Base-by-base conservation (phyloP, 2,797 vertebrate genomes). In the Epinephelus coioides region DNA sequence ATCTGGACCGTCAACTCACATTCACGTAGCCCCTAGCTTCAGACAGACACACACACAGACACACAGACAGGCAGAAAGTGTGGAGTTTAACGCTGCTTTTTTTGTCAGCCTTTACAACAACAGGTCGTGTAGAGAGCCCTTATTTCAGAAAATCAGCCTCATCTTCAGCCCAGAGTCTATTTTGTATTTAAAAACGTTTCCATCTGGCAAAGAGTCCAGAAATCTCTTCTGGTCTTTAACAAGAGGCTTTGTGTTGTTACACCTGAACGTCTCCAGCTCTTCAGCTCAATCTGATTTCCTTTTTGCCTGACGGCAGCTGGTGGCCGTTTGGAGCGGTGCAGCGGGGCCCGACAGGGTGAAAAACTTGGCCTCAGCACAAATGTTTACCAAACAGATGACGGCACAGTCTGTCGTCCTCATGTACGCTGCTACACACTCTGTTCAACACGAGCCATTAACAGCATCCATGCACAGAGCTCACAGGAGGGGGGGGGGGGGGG, bases 341-440 rank as follows among this genome's bases (percentile, higher is more conserved):
- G 84, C 79, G 91, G 86, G 84, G 90, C 90, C 59, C 64, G 89
- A 84, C 40, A 51, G 59, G 59, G 54, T 70, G 77, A 80, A 84
- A 87, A 86, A 62, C 71, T 47, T 76, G 70, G 69, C 73, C 73
- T 87, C 72, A 81, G 81, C 76, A 90, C 76, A 88, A 86, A 86
- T 82, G 86, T 93, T 90, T 90, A 76, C 80, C 76, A 71, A 91
- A 86, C 93, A 91, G 89, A 90, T 88, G 91, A 92, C 13, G 76
- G 82, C 82, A 81, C 86, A 89, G 84, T 79, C 79, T 72, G 88
- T 60, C 53, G 65, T 55, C 79, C 71, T 75, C 47, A 23, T 53
- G 73, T 74, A 67, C 44, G 38, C 86, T 80, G 83, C 61, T 72
- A 86, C 66, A 18, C 38, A 65, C 82, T 62, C 74, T 55, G 70